phyloP scores from a whole-genome alignment of 2,797 vertebrate genomes.

The Cyprinella venusta region DNA sequence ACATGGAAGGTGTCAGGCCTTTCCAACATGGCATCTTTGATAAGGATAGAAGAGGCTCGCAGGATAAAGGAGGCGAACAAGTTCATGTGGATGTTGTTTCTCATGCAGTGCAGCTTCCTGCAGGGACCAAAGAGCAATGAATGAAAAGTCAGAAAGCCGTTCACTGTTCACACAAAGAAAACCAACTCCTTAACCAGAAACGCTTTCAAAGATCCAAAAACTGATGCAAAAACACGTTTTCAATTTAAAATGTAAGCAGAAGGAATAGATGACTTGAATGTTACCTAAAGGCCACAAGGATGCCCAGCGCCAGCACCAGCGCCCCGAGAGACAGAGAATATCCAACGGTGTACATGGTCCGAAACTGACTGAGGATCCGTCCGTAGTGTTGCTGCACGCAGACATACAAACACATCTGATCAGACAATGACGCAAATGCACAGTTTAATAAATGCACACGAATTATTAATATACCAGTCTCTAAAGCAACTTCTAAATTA shows the following conservation, averaged over 20 bases:
- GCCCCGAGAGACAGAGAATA: slow-evolving; percentile 88
- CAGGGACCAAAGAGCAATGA: not conserved
- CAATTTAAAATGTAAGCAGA: slow-evolving; percentile 14
- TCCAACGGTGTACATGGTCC: slow-evolving; percentile 87
- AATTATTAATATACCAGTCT: not conserved
- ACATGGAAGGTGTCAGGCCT: slow-evolving; percentile 63
- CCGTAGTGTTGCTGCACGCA: slow-evolving; percentile 76
- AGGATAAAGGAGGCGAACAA: slow-evolving; percentile 90
- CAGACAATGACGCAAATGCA: slow-evolving; percentile 1
- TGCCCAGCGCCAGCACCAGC: slow-evolving; percentile 82
- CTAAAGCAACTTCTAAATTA: not conserved
- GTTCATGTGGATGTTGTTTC: slow-evolving; percentile 94
- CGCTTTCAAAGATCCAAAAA: not conserved
- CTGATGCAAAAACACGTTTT: not conserved
- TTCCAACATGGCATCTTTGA: slow-evolving; percentile 85
- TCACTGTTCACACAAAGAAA: not conserved
- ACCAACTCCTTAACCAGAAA: not conserved
- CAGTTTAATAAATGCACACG: not conserved
- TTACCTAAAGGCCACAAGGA: slow-evolving; percentile 89
- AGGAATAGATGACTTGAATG: not conserved
- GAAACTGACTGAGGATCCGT: slow-evolving; percentile 78
- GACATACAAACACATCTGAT: slow-evolving; percentile 50
- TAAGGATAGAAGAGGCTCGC: slow-evolving; percentile 85
- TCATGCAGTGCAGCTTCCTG: slow-evolving; percentile 89
- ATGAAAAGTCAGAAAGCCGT: not conserved